Base-by-base conservation (phyloP, 2,113 vertebrate species). In the Centropus bengalensis region DNA sequence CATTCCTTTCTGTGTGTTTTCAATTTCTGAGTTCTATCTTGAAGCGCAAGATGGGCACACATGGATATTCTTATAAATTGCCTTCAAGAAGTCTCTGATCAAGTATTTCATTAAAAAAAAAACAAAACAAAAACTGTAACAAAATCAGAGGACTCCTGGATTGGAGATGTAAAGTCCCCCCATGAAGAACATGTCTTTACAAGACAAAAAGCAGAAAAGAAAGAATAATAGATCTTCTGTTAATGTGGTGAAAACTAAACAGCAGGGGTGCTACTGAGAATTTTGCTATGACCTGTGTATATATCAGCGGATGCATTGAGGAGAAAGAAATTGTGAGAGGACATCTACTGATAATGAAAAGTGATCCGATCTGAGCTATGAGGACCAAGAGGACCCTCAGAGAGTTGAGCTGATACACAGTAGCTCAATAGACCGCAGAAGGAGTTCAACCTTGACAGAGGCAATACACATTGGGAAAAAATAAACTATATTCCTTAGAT, bases 161-260 rank as follows among this genome's bases (percentile, higher is more conserved):
- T 28, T 86, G 40, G 49, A 96, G 80, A 93, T 54, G 44, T 32
- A 73, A 88, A 80, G 33, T 76, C 76, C 74, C 77, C 33, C 86
- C 62, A 38, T 20, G 18, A 32, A 96, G 69, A 94, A 81, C 90
- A 67, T 81, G 92, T 30, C 80, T 90, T 66, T 90, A 86, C 93
- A 89, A 94, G 85, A 80, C 32, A 90, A 87, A 92, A 85, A 67
- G 55, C 58, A 82, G 30, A 81, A 56, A 87, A 62, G 47, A 73
- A 83, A 86, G 63, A 88, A 88, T 77, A 94, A 90, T 59, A 42
- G 90, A 49, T 69, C 74, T 75, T 69, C 59, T 85, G 62, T 88
- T 95, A 93, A 95, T 86, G 62, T 32, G 32, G 74, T 66, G 76
- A 94, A 94, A 85, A 86, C 36, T 42, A 83, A 93, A 84, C 84